These are phyloP conservation scores for Lophochroa leadbeateri DNA, from an alignment of 2,113 vertebrate genomes.

Conservation along the genomic window DNA sequence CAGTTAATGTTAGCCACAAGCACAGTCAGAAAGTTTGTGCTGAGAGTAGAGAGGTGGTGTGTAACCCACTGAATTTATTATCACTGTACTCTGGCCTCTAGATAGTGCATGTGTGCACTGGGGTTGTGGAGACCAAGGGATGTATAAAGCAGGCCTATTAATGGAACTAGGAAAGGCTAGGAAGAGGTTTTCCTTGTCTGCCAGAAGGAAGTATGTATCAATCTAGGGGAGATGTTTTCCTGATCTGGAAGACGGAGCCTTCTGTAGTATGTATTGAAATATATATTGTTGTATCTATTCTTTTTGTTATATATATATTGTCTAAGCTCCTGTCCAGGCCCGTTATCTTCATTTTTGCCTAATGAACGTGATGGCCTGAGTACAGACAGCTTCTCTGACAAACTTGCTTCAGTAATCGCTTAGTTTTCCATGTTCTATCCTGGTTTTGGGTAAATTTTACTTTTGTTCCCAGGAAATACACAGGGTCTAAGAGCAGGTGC, in stretches of 20 bases:
- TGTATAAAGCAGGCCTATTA: not conserved
- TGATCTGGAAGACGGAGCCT: not conserved
- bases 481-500: not conserved
- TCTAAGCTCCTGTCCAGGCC: not conserved
- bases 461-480: not conserved
- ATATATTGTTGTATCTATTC: not conserved
- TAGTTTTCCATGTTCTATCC: not conserved
- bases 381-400: not conserved
- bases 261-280: slow-evolving; percentile 2
- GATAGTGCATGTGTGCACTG: not conserved
- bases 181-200: not conserved
- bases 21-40: not conserved
- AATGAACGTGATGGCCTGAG: not conserved
- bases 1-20: slow-evolving; percentile 17
- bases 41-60: not conserved
- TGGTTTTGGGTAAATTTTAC: not conserved
- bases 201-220: not conserved
- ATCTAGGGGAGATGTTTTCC: not conserved
- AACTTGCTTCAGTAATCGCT: not conserved
- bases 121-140: not conserved
- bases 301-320: not conserved
- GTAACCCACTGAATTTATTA: not conserved
- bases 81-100: slow-evolving; percentile 12
- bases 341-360: not conserved
- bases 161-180: not conserved